Base-by-base conservation (phyloP, 2,888 invertebrate genomes). In the Clanis bilineata region DNA sequence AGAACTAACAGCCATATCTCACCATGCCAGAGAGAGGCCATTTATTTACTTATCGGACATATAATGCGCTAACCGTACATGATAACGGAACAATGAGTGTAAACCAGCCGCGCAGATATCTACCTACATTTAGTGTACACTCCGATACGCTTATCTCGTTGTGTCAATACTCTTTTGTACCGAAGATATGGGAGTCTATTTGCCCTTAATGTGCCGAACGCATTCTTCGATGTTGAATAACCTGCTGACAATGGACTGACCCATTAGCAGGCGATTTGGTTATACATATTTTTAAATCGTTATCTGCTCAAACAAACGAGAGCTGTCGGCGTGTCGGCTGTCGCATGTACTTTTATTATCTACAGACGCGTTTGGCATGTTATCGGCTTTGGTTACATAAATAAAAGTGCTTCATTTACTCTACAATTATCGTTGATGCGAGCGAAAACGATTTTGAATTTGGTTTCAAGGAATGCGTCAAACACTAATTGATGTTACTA, bases 111-210 rank as follows among this genome's bases (percentile, higher is more conserved):
- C 72, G 71, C 79, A 82, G 83, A 85, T 80, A 80, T 75, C 76
- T 82, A 86, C 80, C 70, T 79, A 84, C 85, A 86, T 87, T 51
- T 84, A 85, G 83, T 85, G 79, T 82, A 82, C 77, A 84, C 76
- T 77, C 76, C 83, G 90, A 90, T 90, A 90, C 71, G 84, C 84
- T 90, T 91, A 91, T 91, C 90, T 86, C 71, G 74, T 60, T 78
- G 75, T 86, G 91, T 90, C 90, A 91, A 90, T 91, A 91, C 86
- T 88, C 91, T 89, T 90, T 91, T 92, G 91, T 90, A 85, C 83
- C 76, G 76, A 71, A 85, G 90, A 90, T 90, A 91, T 82, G 86
- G 85, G 79, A 87, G 85, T 81, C 87, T 88, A 83, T 90, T 88
- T 88, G 83, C 85, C 86, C 85, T 83, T 88, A 90, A 90, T 89